These are phyloP conservation scores for Rotaria sp. DNA, from an alignment of 2,888 invertebrate genomes.

Conservation along the genomic window DNA sequence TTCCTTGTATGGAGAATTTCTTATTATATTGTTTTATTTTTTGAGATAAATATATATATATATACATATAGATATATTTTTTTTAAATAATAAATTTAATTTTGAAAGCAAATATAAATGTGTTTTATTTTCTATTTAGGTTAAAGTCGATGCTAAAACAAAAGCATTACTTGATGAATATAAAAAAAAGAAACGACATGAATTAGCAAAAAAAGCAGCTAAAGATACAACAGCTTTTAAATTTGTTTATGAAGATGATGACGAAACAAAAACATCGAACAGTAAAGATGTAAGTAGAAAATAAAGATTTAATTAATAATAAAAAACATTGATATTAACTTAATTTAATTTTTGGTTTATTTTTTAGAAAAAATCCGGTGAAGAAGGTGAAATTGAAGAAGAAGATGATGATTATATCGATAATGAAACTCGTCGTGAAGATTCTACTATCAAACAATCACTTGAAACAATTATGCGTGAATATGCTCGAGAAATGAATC, in stretches of 20 bases:
- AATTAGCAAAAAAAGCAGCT: slow-evolving; percentile 42
- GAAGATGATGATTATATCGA: slow-evolving; percentile 43
- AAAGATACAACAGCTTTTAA: slow-evolving; percentile 37
- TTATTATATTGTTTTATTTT: neutral
- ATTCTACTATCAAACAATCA: slow-evolving; percentile 68
- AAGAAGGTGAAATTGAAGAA: slow-evolving; percentile 45
- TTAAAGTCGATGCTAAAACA: slow-evolving; percentile 90
- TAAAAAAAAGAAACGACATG: slow-evolving; percentile 59
- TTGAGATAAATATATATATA: neutral
- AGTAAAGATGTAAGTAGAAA: slow-evolving; percentile 41
- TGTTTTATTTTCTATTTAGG: slow-evolving; percentile 43
- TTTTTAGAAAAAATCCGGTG: slow-evolving; percentile 30
- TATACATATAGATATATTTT: too few species aligned
- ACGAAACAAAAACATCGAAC: slow-evolving; percentile 44
- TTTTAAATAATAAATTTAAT: neutral
- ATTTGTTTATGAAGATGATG: slow-evolving; percentile 39
- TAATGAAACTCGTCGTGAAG: slow-evolving; percentile 57
- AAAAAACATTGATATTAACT: too few species aligned
- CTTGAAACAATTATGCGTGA: slow-evolving; percentile 75
- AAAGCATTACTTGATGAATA: slow-evolving; percentile 85
- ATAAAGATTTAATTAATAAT: too few species aligned
- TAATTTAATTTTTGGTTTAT: neutral
- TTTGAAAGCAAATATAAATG: neutral
- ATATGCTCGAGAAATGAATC: slow-evolving; percentile 60
- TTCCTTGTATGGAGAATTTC: neutral